phyloP scores from a whole-genome alignment of 2,888 invertebrate genomes.

The Urechis unicinctus region DNA sequence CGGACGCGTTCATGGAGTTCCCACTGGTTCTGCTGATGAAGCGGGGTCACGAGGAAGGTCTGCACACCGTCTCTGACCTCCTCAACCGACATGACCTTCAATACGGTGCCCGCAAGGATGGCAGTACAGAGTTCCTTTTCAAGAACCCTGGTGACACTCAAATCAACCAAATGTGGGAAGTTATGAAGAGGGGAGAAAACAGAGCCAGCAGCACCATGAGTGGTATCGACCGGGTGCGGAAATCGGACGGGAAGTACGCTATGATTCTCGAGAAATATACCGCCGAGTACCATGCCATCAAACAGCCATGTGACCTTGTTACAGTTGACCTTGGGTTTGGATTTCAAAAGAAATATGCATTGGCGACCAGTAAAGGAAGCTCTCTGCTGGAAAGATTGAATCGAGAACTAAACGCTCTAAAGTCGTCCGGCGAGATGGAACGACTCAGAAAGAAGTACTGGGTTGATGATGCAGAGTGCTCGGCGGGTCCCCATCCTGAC shows the following conservation, averaged over 20 bases:
- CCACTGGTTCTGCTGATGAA: neutral
- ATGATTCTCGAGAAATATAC: slow-evolving; percentile 34
- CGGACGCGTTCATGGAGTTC: neutral
- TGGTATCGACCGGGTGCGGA: slow-evolving; percentile 22
- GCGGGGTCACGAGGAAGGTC: neutral
- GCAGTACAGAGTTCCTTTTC: neutral
- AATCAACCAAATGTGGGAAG: neutral
- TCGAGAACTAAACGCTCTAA: slow-evolving; percentile 20
- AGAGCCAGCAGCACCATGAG: slow-evolving; percentile 12
- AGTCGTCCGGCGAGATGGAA: slow-evolving; percentile 23
- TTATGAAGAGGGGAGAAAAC: neutral
- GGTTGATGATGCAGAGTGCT: slow-evolving; percentile 1
- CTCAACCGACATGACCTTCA: neutral
- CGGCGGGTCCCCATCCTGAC: neutral
- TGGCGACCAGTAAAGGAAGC: slow-evolving; percentile 22
- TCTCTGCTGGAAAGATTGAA: slow-evolving; percentile 17
- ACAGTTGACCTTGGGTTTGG: slow-evolving; percentile 23
- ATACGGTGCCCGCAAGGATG: neutral
- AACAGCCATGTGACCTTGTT: slow-evolving; percentile 32
- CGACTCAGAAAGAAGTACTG: slow-evolving; percentile 30
- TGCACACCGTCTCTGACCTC: neutral
- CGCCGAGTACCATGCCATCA: slow-evolving; percentile 26
- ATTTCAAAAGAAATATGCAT: slow-evolving; percentile 19
- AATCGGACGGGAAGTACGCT: slow-evolving; percentile 19
- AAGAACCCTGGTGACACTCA: neutral